Base-by-base conservation (phyloP, 2,888 invertebrate species). In the Gymnocheta viridis region DNA sequence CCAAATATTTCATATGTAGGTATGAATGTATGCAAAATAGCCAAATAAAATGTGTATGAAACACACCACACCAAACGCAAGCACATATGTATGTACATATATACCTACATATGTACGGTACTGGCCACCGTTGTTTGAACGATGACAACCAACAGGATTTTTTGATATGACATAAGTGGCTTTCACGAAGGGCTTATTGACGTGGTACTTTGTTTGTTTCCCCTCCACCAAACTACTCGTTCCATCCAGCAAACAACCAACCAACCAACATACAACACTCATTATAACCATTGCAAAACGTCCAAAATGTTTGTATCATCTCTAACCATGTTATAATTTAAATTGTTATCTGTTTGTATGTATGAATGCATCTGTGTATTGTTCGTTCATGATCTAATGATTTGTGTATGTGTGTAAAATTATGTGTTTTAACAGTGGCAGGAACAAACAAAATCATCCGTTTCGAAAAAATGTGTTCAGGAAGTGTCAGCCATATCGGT, bases 371-470 rank as follows among this genome's bases (percentile, higher is more conserved):
- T 72, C 7, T 58, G 12, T 32, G 44, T 58, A 22, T 62, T 62
- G 49, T 62, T 17, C 22, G 49, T 62, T 17, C 22, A 54, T 56
- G 10, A 54, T 51, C 60, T 78, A 78, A 62, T 69, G n/a, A 4
- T 19, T 67, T 58, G 19, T 67, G 47, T 78, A 62, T 54, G 44
- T 70, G 14, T 67, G 47, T 67, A 78, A 64, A 78, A 64, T 24
- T 54, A 58, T 69, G 17, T 78, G 70, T 78, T 78, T 78, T 70
- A 64, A 70, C 70, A 78, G 44, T 67, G 32, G 24, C 12, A 67
- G 35, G 76, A 76, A 76, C 44, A 67, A 24, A 29, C 70, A 17
- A 62, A 62, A 41, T 62, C 70, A 64, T 44, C 70, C 22, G 70
- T 78, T 32, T 51, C 78, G 14, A 62, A 69, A 51, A 78, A 78